Base-by-base conservation (phyloP, 2,797 vertebrate genomes). In the Parambassis ranga region DNA sequence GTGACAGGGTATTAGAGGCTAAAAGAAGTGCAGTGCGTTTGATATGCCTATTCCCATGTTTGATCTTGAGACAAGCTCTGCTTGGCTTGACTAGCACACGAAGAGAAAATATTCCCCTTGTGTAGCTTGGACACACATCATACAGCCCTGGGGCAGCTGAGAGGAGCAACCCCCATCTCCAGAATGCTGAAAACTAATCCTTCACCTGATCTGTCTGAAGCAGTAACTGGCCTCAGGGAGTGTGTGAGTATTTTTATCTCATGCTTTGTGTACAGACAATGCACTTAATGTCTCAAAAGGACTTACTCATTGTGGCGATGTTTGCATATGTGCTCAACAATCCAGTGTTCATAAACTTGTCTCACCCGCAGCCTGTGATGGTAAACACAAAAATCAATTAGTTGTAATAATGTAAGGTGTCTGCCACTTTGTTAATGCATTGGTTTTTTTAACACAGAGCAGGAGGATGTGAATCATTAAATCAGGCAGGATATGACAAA, bases 81-180 rank as follows among this genome's bases (percentile, higher is more conserved):
- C 75, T 83, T 55, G 74, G 81, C 82, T 79, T 80, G 41, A 77
- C 78, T 56, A 38, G 58, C 74, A 86, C 79, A 62, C 23, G 10
- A 46, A 90, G 81, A 85, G 80, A 90, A 92, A 92, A 91, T 84
- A 92, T 87, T 87, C 66, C 35, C 30, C 68, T 79, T 92, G 90
- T 92, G 89, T 92, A 83, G 85, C 65, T 94, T 93, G 92, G 93
- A 92, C 58, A 33, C 81, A 91, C 90, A 90, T 94, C 90, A 94
- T 26, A 92, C 59, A 60, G 65, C 76, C 81, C 55, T 55, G 8
- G 71, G 71, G 68, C 83, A 69, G 73, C 44, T 6, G 49, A 75
- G 53, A 79, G 77, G 81, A 82, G 68, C 77, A 79, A 75, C 55
- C 65, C 68, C 60, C 35, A 23, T 81, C 66, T 74, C 65, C 11